Base-by-base conservation (phyloP, 2,113 vertebrate species). In the Takifugu flavidus region DNA sequence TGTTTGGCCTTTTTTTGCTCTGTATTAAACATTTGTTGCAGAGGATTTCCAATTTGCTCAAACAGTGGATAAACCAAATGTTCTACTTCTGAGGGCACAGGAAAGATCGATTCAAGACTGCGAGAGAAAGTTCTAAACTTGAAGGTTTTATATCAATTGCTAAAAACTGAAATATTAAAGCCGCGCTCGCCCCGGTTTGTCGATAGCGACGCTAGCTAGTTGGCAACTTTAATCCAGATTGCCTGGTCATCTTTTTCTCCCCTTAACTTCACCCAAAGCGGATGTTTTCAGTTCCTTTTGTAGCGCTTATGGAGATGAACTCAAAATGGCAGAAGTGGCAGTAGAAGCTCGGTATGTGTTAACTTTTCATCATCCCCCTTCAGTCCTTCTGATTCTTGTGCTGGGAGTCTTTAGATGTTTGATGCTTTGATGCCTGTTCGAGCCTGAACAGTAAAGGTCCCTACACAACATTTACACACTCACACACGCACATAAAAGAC, bases 381-480 rank as follows among this genome's bases (percentile, higher is more conserved):
- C 13, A 51, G 56, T 70, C 56, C 52, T 59, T 65, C 69, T 7
- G 14, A 68, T 47, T 75, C 54, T 76, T 82, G 72, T 62, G 56
- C 61, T 69, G 52, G 77, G 58, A 66, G 56, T 74, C 62, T 77
- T 47, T 78, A 54, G 70, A 81, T 82, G 70, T 80, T 84, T 74
- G 71, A 79, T 78, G 80, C 72, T 78, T 86, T 74, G 69, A 77
- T 77, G 78, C 79, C 68, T 77, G 74, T 79, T 85, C 82, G 67
- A 77, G 79, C 85, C 82, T 74, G 81, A 88, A 86, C 83, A 84
- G 79, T 82, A 82, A 88, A 80, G 75, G 86, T 87, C 86, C 84
- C 76, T 75, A 86, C 86, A 89, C 76, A 83, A 86, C 86, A 72
- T 86, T 84, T 77, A 84, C 72, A 88, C 77, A 82, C 72, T 82